Evolutionary conservation across 1,140 invertebrate species (phyloP).

Genomic region (Lepidurus packardi): DNA sequence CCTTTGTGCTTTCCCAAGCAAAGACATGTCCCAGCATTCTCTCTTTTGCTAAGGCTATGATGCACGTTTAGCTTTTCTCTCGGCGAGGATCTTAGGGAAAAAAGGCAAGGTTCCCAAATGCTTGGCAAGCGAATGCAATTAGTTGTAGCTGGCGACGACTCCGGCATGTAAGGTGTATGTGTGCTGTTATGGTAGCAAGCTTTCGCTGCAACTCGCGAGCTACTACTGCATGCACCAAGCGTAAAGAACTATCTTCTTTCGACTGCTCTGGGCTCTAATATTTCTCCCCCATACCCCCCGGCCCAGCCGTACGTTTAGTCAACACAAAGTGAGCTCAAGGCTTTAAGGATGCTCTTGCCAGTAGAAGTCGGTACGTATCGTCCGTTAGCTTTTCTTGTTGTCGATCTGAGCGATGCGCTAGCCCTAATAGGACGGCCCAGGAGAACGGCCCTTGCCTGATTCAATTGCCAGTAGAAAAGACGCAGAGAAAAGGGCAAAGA

Average conservation of each 20-base stretch:
- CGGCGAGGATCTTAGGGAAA: neutral
- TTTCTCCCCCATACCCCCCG: neutral
- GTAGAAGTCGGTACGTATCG: neutral
- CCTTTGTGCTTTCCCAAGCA: neutral
- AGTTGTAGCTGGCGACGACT: neutral
- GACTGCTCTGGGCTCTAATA: neutral
- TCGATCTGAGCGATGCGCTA: constrained; percentile 12
- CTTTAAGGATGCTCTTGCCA: neutral
- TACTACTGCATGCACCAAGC: neutral
- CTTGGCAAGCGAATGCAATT: neutral
- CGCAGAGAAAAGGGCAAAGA: neutral
- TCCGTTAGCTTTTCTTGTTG: neutral
- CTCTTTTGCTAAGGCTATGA: neutral
- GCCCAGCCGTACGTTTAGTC: neutral
- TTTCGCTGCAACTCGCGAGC: neutral
- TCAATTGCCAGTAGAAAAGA: constrained; percentile 10
- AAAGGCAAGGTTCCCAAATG: neutral
- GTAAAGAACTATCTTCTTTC: neutral
- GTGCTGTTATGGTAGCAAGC: neutral
- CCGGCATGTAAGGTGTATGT: constrained; percentile 8
- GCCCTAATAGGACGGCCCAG: constrained; percentile 7
- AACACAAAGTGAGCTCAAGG: neutral
- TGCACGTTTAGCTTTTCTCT: neutral
- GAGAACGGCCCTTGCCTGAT: constrained; percentile 2
- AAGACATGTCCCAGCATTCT: neutral